A percentile compares a stretch with the other conserved stretches of the same genome.
phyloP scores from a whole-genome alignment of 2,888 invertebrate genomes.

The Zygothrica quintamaculata region DNA sequence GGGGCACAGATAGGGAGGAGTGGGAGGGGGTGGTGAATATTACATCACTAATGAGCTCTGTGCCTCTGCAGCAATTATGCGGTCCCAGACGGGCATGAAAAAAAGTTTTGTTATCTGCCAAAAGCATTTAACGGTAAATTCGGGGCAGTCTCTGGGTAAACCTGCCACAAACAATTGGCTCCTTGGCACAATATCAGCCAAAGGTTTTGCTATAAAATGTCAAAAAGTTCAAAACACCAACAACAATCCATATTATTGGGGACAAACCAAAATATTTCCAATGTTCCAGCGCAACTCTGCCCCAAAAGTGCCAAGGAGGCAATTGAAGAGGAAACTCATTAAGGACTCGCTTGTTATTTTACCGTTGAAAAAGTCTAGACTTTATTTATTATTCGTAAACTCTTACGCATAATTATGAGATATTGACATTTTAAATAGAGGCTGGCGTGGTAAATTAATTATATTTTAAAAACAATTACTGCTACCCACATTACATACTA shows the following conservation, averaged over 20 bases:
- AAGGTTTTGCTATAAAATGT: slow-evolving; percentile 62
- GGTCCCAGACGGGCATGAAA: slow-evolving; percentile 28
- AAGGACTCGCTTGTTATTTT: slow-evolving; percentile 28
- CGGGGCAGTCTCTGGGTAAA: slow-evolving; percentile 14
- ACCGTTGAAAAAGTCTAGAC: slow-evolving; percentile 60
- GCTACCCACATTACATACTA: not conserved
- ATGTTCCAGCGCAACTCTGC: too few relatives aligned
- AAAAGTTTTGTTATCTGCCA: slow-evolving; percentile 49
- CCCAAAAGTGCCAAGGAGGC: slow-evolving; percentile 38
- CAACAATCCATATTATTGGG: slow-evolving; percentile 1
- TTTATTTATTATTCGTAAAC: slow-evolving; percentile 35
- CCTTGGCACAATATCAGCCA: slow-evolving; percentile 20
- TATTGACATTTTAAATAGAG: slow-evolving; percentile 54
- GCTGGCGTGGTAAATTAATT: slow-evolving; percentile 39
- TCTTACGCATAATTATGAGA: slow-evolving; percentile 52
- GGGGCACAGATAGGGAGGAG: too few relatives aligned
- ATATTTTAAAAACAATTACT: slow-evolving; percentile 58
- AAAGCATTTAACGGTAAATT: slow-evolving; percentile 57
- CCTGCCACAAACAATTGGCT: slow-evolving; percentile 18
- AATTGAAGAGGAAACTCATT: slow-evolving; percentile 58
- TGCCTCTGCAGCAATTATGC: slow-evolving; percentile 66
- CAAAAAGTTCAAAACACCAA: slow-evolving; percentile 50
- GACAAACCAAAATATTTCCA: too few relatives aligned
- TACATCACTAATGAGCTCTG: slow-evolving; percentile 71
- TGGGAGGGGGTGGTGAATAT: slow-evolving; percentile 32